Conservation (phyloP, 1,140 invertebrate species). For the Brachionus paranguensis region DNA sequence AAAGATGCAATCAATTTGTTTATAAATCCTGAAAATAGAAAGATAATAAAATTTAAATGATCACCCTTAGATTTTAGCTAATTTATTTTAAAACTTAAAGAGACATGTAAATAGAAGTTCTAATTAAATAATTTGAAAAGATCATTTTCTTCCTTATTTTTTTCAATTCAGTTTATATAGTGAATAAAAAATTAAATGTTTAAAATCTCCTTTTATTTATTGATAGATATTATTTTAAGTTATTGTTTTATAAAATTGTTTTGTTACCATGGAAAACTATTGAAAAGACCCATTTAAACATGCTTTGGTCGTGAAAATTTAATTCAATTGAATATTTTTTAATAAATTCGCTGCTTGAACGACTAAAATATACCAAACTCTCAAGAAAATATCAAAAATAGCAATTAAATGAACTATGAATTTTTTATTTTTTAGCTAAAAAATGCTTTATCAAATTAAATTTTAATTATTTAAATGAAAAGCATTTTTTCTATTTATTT, state of each 20-base stretch:
- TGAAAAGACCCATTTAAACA: neutral
- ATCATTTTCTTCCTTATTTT: neutral
- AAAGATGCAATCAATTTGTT: no score
- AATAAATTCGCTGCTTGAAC: neutral
- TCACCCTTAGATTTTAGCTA: neutral
- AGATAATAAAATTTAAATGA: neutral
- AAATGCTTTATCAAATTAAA: neutral
- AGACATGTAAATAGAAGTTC: neutral
- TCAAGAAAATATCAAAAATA: neutral
- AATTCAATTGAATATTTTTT: neutral
- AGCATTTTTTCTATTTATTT: neutral
- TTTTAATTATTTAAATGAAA: neutral
- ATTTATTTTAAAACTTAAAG: neutral
- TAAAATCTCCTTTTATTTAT: neutral
- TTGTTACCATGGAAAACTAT: neutral
- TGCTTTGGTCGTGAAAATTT: neutral
- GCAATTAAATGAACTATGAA: neutral
- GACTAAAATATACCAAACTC: neutral
- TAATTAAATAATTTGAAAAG: no score
- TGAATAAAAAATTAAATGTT: neutral
- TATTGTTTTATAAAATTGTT: neutral
- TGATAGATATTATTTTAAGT: neutral
- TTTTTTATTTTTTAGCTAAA: neutral
- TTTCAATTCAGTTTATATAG: neutral
- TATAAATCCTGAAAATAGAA: neutral